Evolutionary conservation across 2,888 invertebrate species (phyloP).

Genomic region (Ptychoptera contaminata): DNA sequence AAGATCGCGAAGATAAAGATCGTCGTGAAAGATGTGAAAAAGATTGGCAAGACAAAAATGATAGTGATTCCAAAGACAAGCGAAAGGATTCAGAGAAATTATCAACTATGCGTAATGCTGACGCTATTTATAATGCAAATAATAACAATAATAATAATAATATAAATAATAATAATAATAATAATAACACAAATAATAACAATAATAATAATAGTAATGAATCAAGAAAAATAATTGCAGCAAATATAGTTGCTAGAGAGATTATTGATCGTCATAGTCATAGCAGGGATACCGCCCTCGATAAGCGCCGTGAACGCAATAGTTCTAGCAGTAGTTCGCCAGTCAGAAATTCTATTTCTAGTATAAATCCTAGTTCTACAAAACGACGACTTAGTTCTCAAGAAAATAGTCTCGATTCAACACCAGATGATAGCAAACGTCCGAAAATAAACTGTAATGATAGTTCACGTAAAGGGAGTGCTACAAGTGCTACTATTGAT

Average conservation of each 20-base stretch:
- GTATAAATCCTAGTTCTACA: slow-evolving; percentile 13
- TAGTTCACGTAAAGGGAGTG: slow-evolving; percentile 33
- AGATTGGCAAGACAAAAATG: slow-evolving; percentile 30
- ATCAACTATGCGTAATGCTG: not conserved
- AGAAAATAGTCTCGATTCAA: slow-evolving; percentile 40
- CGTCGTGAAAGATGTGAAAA: slow-evolving; percentile 21
- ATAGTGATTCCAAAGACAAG: slow-evolving; percentile 18
- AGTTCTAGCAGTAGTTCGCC: slow-evolving; percentile 2
- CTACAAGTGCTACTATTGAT: slow-evolving; percentile 59
- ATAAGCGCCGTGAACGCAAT: slow-evolving; percentile 11
- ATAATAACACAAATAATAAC: slow-evolving; percentile 27
- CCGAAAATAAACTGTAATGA: slow-evolving; percentile 36
- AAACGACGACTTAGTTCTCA: slow-evolving; percentile 69
- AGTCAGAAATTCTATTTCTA: not conserved
- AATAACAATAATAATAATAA: not conserved
- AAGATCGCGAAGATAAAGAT: slow-evolving; percentile 21
- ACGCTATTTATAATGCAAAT: not conserved
- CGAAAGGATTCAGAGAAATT: not conserved
- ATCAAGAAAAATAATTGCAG: slow-evolving; percentile 15
- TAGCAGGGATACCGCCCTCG: not conserved
- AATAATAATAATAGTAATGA: slow-evolving; percentile 3
- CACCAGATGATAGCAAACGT: slow-evolving; percentile 45
- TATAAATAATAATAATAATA: slow-evolving; percentile 23
- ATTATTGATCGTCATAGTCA: not conserved
- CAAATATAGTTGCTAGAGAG: not conserved